Base-by-base conservation (phyloP, 2,113 vertebrate species). In the Anolis sagrei region DNA sequence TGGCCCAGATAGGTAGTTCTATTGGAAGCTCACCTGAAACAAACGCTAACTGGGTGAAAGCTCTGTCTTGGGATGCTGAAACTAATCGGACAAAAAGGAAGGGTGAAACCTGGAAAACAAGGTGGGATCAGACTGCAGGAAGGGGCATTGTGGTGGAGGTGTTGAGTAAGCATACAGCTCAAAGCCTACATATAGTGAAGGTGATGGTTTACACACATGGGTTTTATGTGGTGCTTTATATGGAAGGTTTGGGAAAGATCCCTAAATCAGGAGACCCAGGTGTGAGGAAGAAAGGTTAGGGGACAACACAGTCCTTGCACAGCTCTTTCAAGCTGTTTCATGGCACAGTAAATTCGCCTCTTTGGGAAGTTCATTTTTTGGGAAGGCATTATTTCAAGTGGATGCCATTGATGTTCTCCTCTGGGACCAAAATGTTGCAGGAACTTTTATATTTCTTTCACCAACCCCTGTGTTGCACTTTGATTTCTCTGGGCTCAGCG, bases 401-500 rank as follows among this genome's bases (percentile, higher is more conserved):
- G 51, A 73, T 10, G 13, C 5, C 23, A 58, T 10, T 70, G 0
- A 0, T 0, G 4, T 87, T 80, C 2, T 0, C 89, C 61, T 86
- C 88, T 29, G 76, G 86, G 73, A 23, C 69, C 89, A 90, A 82
- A 89, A 89, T 77, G 86, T 61, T 82, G 85, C 74, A 7, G 36
- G n/a, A 82, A 90, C 91, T 92, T 91, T 88, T 39, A 76, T 82
- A 80, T 7, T 51, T 89, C 85, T 93, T 92, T 89, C 86, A 90
- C 91, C 91, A 88, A 89, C 77, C 69, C 88, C 81, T 85, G 91
- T 92, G 1, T 58, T 86, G 87, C 89, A 92, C 94, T 93, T 91
- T 87, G 88, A 94, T 85, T 75, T 88, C 82, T 88, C 86, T 87
- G 88, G 89, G 91, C 90, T 93, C 90, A 90, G 91, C 91, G 89